Evolutionary conservation across 2,888 invertebrate species (phyloP).

Genomic region (Nephrotoma guestfalica): DNA sequence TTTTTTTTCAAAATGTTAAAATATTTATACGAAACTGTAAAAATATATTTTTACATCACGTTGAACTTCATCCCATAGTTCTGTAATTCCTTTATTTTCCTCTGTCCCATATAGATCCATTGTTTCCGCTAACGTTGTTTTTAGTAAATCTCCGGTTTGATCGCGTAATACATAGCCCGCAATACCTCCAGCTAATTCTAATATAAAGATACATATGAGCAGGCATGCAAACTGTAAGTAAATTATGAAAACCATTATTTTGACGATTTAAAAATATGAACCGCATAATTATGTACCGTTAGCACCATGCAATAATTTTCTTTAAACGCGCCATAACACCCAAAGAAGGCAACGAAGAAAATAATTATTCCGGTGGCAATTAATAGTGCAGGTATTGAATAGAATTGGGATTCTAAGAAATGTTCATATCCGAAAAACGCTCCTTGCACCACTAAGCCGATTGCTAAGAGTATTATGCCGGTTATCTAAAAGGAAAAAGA

Average conservation of each 20-base stretch:
- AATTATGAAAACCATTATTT: not conserved
- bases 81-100: slow-evolving; percentile 27
- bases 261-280: not conserved
- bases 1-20: not conserved
- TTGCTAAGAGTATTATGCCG: slow-evolving; percentile 60
- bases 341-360: slow-evolving; percentile 68
- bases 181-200: slow-evolving; percentile 64
- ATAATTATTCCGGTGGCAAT: slow-evolving; percentile 52
- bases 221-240: slow-evolving; percentile 39
- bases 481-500: slow-evolving; percentile 48
- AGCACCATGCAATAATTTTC: slow-evolving; percentile 72
- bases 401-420: slow-evolving; percentile 52
- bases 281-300: slow-evolving; percentile 27
- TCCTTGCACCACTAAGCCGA: slow-evolving; percentile 54
- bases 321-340: slow-evolving; percentile 76
- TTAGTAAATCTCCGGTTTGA: slow-evolving; percentile 39
- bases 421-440: slow-evolving; percentile 50
- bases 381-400: slow-evolving; percentile 56
- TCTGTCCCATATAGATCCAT: slow-evolving; percentile 32
- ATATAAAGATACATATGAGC: slow-evolving; percentile 53
- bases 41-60: slow-evolving; percentile 30
- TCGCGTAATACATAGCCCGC: slow-evolving; percentile 49
- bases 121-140: slow-evolving; percentile 35
- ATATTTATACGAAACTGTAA: slow-evolving; percentile 7
- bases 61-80: slow-evolving; percentile 49